phyloP scores from a whole-genome alignment of 2,113 vertebrate species.

The Eira barbara region DNA sequence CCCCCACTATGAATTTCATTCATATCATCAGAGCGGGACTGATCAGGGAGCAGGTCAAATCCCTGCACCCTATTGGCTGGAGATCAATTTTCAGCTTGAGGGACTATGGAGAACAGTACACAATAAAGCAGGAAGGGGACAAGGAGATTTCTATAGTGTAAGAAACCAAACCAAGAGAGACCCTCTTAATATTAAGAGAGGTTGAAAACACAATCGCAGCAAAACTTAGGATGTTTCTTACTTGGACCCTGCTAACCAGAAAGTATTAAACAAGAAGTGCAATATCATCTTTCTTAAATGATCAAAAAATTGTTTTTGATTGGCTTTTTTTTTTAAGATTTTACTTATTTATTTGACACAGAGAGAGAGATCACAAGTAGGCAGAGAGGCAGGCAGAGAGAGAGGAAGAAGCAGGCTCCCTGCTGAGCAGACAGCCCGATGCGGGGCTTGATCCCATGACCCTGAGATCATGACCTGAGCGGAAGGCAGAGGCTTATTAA shows the following conservation, averaged over 20 bases:
- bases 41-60: constrained; percentile 59
- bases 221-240: background rate
- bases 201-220: background rate
- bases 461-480: too few relatives aligned
- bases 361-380: too few relatives aligned
- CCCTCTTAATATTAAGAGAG: constrained; percentile 33
- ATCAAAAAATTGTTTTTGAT: background rate
- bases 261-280: background rate
- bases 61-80: constrained; percentile 64
- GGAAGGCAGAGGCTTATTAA: too few relatives aligned
- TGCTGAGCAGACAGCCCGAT: too few relatives aligned
- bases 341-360: too few relatives aligned
- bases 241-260: background rate
- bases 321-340: background rate
- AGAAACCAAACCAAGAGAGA: constrained; percentile 72
- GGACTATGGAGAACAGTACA: constrained; percentile 62
- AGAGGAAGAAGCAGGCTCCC: too few relatives aligned
- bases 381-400: too few relatives aligned
- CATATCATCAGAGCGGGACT: background rate
- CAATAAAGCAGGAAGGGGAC: constrained; percentile 34
- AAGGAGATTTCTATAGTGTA: constrained; percentile 69
- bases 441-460: too few relatives aligned
- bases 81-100: constrained; percentile 81
- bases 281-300: background rate
- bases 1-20: constrained; percentile 72